These are phyloP conservation scores for Tuta absoluta DNA, from an alignment of 2,888 invertebrate species.

Conservation along the genomic window DNA sequence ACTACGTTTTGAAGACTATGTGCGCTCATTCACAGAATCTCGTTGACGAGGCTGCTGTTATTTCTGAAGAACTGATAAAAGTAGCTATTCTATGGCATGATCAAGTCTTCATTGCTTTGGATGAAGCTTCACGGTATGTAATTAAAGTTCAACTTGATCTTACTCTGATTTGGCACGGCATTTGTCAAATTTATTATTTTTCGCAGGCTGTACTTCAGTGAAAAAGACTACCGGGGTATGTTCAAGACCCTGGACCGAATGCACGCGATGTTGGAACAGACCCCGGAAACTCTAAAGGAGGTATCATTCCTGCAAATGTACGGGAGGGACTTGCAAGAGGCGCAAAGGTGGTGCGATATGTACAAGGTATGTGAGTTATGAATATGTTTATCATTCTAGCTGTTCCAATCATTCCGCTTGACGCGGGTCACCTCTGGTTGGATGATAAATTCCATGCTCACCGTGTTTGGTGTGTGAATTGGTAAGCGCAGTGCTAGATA, in stretches of 20 bases:
- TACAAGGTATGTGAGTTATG: slow-evolving; percentile 80
- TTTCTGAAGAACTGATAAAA: slow-evolving; percentile 96
- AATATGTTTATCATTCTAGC: no score
- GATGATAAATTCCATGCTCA: no score
- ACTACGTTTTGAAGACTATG: slow-evolving; percentile 96
- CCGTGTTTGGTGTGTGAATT: no score
- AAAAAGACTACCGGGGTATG: slow-evolving; percentile 97
- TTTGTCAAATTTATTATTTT: background rate
- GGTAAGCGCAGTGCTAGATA: no score
- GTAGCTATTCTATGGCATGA: slow-evolving; percentile 99
- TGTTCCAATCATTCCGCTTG: no score
- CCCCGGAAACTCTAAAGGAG: slow-evolving; percentile 98
- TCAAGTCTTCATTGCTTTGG: slow-evolving; percentile 89
- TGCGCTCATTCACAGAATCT: slow-evolving; percentile 94
- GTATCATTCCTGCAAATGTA: slow-evolving; percentile 99
- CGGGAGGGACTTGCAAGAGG: slow-evolving; percentile 95
- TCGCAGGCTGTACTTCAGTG: slow-evolving; percentile 95
- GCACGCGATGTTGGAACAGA: slow-evolving; percentile 95
- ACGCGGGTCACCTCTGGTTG: no score
- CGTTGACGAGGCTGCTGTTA: slow-evolving; percentile 97
- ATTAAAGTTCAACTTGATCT: background rate
- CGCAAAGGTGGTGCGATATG: slow-evolving; percentile 96
- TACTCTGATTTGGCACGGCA: background rate
- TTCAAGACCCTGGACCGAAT: slow-evolving; percentile 96
- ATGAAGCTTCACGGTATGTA: slow-evolving; percentile 89